Base-by-base conservation (phyloP, 2,888 invertebrate genomes). In the Anthophora plumipes region DNA sequence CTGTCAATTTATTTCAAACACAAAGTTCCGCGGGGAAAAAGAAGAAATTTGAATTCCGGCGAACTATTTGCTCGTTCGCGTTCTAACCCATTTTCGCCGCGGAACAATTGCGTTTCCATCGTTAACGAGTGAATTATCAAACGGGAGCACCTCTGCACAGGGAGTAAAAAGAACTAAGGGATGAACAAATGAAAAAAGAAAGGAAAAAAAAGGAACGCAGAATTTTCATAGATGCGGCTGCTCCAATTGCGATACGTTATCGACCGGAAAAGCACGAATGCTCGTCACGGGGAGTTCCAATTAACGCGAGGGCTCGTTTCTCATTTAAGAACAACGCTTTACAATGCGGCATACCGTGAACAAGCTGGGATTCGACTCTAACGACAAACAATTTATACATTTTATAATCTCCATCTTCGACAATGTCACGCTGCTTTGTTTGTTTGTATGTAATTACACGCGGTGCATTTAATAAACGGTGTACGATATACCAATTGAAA, bases 381-480 rank as follows among this genome's bases (percentile, higher is more conserved):
- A 31, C 41, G 48, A 61, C n/a, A 59, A 64, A 59, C 63, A 52
- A 25, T 78, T 78, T 63, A 55, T 69, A 78, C 57, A 22, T 67
- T 68, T 78, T 68, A 78, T 68, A 57, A 78, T 55, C 43, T 61
- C 43, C 50, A 48, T 77, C 70, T 78, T 69, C 63, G 66, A 59
- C 25, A 54, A 61, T 59, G 17, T 25, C 50, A 39, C 52, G 60
- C 39, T n/a, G 39, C 48, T 57, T 50, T 59, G 61, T 63, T 68
- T 14, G 17, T 17, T 31, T 22, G 52, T 17, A 31, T 14, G 63
- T 52, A 70, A 79, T 78, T 70, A 43, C 52, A 63, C 57, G 31
- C 25, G 22, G 22, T 31, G 0, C 43, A 4, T 79, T 79, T 79
- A 79, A 52, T 69, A 78, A 63, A 57, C 39, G 57, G 31, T 25